Base-by-base conservation (phyloP, 2,113 vertebrate genomes). In the Daubentonia madagascariensis region DNA sequence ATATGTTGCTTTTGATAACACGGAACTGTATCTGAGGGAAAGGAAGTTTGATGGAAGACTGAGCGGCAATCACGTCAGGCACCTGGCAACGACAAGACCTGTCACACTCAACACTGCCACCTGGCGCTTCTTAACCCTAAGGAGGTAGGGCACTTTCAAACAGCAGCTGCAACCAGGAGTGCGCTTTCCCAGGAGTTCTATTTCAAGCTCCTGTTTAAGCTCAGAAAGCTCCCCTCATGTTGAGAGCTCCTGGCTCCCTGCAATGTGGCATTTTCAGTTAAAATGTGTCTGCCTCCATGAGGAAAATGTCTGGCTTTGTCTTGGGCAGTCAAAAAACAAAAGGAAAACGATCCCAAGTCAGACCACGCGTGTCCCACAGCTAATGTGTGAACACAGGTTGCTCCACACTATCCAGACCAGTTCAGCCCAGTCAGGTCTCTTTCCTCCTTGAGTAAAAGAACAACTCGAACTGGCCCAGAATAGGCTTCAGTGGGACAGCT, bases 1-100 rank as follows among this genome's bases (percentile, higher is more conserved):
- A 81, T 5, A 54, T 8, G 54, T n/a, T 87, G 75, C 83, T 76
- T 88, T 92, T 76, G 40, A 12, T 76, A 83, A 81, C 43, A 81
- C 5, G 12, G 6, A 63, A 20, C 43, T 54, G 20, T 61, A 63
- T 37, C n/a, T 54, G 18, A 28, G 30, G 23, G 84, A 28, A 54
- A 40, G 1, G 23, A 40, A 86, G 32, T 57, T 54, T 9, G 18
- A 50, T 9, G 20, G 22, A 63, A 89, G 4, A 72, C 12, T 35
- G 59, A 63, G 17, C 75, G n/a, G 32, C 65, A 80, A 12, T 12
- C 68, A 83, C 12, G 30, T 86, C 14, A 68, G 43, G 12, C 5
- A 52, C 35, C 52, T 61, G 8, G 8, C 10, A 59, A n/a, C 48
- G 45, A 18, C 50, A 78, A 40, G 17, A 8, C 67, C 10, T 1